Evolutionary conservation across 2,797 vertebrate species (phyloP).

Genomic region (Gallirallus australis): DNA sequence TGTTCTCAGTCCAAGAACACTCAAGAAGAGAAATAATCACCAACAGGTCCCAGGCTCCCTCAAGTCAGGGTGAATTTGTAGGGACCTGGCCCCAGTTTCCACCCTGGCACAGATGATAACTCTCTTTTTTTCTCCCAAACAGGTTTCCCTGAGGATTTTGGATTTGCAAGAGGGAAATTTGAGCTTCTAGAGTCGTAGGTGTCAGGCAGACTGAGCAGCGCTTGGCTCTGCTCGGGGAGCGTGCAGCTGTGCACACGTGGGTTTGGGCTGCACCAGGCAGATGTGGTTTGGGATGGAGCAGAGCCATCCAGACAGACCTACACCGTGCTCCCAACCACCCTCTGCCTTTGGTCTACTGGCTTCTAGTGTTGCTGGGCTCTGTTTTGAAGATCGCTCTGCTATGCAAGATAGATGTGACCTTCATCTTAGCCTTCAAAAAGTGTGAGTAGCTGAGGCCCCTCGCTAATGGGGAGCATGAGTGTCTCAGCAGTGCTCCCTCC

Average conservation of each 20-base stretch:
- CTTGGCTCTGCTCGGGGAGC: neutral
- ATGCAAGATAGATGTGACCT: neutral
- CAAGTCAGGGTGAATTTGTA: neutral
- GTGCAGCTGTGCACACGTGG: neutral
- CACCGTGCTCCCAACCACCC: fast-evolving
- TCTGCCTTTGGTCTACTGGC: neutral
- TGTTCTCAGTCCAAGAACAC: neutral
- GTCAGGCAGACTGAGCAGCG: fast-evolving
- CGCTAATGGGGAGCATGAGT: neutral
- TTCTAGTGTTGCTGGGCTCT: neutral
- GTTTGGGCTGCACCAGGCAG: fast-evolving
- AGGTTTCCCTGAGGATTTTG: neutral
- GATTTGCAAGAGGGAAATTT: neutral
- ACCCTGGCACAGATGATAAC: neutral
- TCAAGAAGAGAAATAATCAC: neutral
- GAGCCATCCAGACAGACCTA: fast-evolving
- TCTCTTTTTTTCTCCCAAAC: neutral
- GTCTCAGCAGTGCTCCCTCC: neutral
- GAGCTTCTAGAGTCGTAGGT: neutral
- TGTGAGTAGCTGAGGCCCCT: neutral
- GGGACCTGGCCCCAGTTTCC: neutral
- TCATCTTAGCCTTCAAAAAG: neutral
- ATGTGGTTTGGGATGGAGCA: neutral
- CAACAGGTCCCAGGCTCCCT: neutral
- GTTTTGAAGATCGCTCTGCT: neutral